Percentiles rank a stretch among this genome's conserved stretches.
Conservation (phyloP, 2,113 vertebrate species). For the Sarotherodon lohbergeri region DNA sequence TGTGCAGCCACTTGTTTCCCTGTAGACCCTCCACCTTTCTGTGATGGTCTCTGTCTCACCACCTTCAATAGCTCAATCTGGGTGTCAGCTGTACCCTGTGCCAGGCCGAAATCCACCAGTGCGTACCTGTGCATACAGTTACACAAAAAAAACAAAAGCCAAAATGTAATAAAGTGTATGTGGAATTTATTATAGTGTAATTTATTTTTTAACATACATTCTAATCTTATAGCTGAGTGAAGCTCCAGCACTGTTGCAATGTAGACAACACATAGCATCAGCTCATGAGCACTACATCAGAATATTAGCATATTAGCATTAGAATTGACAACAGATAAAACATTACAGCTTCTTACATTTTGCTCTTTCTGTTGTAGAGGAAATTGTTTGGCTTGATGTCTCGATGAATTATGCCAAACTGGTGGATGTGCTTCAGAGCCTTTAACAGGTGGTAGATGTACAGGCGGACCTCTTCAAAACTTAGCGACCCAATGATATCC, state of each 20-base stretch:
- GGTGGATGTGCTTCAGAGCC: conserved; percentile 89
- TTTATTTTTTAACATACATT: background rate
- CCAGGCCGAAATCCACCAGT: conserved; percentile 95
- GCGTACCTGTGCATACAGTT: conserved; percentile 76
- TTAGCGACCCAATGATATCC: conserved; percentile 87
- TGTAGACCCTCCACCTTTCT: conserved; percentile 77
- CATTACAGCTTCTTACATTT: conserved; percentile 76
- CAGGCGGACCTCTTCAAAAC: conserved; percentile 87
- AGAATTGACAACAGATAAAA: background rate
- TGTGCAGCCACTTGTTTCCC: conserved; percentile 62
- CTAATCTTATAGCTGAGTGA: background rate
- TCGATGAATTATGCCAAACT: conserved; percentile 95
- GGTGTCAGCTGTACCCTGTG: conserved; percentile 90
- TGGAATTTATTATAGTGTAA: background rate
- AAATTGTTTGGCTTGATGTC: conserved; percentile 91
- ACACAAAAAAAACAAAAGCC: background rate
- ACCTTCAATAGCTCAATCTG: conserved; percentile 91
- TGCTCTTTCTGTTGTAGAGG: conserved; percentile 79
- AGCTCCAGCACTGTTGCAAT: background rate
- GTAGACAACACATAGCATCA: background rate
- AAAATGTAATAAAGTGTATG: background rate
- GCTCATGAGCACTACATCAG: background rate
- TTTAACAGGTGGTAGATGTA: conserved; percentile 93
- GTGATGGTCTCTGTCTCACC: conserved; percentile 73
- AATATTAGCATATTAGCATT: background rate